Percentiles rank a stretch among this genome's conserved stretches.
Conservation (phyloP, 2,113 vertebrate genomes). For the Lasiurus borealis region DNA sequence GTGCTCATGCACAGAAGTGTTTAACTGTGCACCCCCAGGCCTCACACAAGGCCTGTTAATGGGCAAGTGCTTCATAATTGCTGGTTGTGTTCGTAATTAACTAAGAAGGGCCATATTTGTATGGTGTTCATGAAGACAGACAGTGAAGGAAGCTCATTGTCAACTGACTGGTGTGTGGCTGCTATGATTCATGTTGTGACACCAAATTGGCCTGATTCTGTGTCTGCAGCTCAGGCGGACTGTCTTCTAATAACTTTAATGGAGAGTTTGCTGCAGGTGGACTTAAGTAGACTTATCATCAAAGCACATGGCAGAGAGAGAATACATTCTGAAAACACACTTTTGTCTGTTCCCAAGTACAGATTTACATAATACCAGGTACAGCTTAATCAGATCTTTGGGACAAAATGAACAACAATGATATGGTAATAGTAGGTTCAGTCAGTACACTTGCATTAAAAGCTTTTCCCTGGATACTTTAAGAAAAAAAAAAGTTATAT, state of each 20-base stretch:
- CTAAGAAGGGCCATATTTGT: not conserved
- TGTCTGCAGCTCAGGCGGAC: not conserved
- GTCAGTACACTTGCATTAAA: not conserved
- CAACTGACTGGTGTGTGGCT: not conserved
- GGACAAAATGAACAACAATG: not conserved
- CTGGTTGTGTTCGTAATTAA: not conserved
- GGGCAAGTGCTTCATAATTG: not conserved
- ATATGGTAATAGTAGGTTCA: not conserved
- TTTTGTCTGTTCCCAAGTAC: not conserved
- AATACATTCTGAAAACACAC: not conserved
- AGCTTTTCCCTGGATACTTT: constrained; percentile 69
- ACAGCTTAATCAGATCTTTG: not conserved
- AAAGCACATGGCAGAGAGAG: not conserved
- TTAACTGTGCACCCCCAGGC: not conserved
- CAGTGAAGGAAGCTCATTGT: not conserved
- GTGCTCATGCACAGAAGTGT: not conserved
- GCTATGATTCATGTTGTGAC: not conserved
- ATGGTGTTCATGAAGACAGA: not conserved
- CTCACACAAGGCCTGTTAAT: not conserved
- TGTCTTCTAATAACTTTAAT: not conserved
- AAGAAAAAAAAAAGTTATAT: constrained; percentile 63
- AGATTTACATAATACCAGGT: not conserved
- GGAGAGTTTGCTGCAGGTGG: not conserved
- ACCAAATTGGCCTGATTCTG: not conserved
- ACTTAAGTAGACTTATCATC: not conserved